phyloP scores from a whole-genome alignment of 2,888 invertebrate species.

The Amphipoea oculea region DNA sequence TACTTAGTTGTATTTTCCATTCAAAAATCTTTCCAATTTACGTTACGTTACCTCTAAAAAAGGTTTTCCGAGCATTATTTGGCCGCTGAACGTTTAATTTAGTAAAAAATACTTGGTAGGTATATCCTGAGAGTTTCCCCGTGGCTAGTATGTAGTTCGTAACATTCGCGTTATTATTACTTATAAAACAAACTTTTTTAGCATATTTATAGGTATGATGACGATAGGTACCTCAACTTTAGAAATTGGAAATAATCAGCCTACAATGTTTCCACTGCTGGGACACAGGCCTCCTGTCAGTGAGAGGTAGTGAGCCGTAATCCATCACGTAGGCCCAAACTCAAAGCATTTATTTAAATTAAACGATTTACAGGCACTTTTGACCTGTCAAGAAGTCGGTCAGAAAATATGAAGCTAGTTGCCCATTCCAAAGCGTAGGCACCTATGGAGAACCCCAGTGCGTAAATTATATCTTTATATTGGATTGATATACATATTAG shows the following conservation, averaged over 20 bases:
- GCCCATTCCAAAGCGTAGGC: too few species aligned
- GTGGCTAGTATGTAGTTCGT: not conserved
- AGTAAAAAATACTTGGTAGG: not conserved
- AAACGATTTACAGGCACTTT: too few species aligned
- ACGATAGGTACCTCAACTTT: not conserved
- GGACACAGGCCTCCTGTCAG: not conserved
- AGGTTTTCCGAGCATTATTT: not conserved
- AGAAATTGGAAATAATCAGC: not conserved
- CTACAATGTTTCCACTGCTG: not conserved
- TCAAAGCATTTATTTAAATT: too few species aligned
- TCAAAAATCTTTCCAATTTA: not conserved
- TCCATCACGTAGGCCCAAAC: not conserved
- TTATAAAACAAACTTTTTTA: not conserved
- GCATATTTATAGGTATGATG: too few species aligned
- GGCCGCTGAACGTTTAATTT: not conserved
- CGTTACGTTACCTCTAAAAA: not conserved
- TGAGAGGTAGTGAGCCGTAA: not conserved
- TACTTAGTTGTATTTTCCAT: not conserved
- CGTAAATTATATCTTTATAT: not conserved
- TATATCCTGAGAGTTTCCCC: not conserved
- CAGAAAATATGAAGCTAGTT: too few species aligned
- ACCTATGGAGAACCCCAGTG: too few species aligned
- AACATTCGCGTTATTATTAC: not conserved
- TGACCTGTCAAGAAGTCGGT: too few species aligned
- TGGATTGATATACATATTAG: not conserved